Evolutionary conservation across 2,113 vertebrate species (phyloP).

Genomic region (Anoplopoma fimbria): DNA sequence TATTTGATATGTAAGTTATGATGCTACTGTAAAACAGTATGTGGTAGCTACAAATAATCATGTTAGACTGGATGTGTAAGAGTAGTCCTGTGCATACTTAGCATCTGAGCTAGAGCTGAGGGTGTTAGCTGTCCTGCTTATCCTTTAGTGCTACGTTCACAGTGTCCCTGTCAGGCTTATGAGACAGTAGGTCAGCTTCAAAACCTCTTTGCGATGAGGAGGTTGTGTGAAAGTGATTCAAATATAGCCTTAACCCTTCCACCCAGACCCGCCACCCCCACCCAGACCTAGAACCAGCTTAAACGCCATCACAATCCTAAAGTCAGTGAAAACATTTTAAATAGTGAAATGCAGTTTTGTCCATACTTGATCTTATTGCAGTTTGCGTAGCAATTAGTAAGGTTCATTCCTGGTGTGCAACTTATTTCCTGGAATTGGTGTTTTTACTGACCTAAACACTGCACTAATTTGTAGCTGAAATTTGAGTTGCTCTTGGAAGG

Average conservation of each 20-base stretch:
- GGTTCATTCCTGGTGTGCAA: constrained; percentile 75
- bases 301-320: constrained; percentile 46
- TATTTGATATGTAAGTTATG: constrained; percentile 54
- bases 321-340: constrained; percentile 67
- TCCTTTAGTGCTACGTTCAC: constrained; percentile 26
- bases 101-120: constrained; percentile 48
- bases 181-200: constrained; percentile 17
- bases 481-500: constrained; percentile 50
- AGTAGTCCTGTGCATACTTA: constrained; percentile 45
- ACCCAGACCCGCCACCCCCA: constrained; percentile 23
- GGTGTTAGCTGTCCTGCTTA: constrained; percentile 33
- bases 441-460: constrained; percentile 73
- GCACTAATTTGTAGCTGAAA: constrained; percentile 79
- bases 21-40: constrained; percentile 63
- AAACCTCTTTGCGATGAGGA: constrained; percentile 33
- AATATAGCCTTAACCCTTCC: constrained; percentile 72
- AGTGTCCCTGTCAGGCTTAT: constrained; percentile 36
- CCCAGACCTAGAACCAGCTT: constrained; percentile 37
- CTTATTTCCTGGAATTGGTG: constrained; percentile 58
- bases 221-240: constrained; percentile 43
- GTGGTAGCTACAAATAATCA: constrained; percentile 57
- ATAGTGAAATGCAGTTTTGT: constrained; percentile 80
- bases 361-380: constrained; percentile 81
- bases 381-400: constrained; percentile 76
- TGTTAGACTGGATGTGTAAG: constrained; percentile 69